Evolutionary conservation across 2,113 vertebrate genomes (phyloP).

Genomic region (Cheilinus undulatus): DNA sequence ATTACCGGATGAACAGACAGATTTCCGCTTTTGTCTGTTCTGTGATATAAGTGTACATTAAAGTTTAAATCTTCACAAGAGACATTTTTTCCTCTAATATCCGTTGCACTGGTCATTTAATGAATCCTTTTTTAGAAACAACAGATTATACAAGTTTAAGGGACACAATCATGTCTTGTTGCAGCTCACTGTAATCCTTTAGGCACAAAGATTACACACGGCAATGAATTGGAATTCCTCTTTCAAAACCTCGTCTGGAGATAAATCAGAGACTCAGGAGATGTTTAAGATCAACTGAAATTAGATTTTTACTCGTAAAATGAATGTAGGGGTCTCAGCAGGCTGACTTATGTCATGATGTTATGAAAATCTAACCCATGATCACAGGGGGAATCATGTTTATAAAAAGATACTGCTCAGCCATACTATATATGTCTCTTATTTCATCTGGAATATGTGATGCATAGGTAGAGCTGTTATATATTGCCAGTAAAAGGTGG

Average conservation of each 20-base stretch:
- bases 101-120: neutral
- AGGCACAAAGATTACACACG: conserved; percentile 46
- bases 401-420: too few species aligned
- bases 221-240: neutral
- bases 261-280: neutral
- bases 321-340: neutral
- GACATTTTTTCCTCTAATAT: neutral
- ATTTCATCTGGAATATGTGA: too few species aligned
- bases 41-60: neutral
- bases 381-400: too few species aligned
- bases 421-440: too few species aligned
- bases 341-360: neutral
- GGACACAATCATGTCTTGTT: conserved; percentile 22
- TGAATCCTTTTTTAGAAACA: conserved; percentile 7
- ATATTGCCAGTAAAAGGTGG: too few species aligned
- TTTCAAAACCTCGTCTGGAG: too few species aligned
- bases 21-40: neutral
- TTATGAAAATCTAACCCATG: too few species aligned
- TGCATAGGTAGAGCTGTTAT: too few species aligned
- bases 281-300: neutral
- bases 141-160: conserved; percentile 42
- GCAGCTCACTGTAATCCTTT: conserved; percentile 36
- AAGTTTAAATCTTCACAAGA: neutral
- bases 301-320: neutral
- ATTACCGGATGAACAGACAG: neutral